Evolutionary conservation across 2,797 vertebrate species (phyloP).

Genomic region (Tamandua tetradactyla): DNA sequence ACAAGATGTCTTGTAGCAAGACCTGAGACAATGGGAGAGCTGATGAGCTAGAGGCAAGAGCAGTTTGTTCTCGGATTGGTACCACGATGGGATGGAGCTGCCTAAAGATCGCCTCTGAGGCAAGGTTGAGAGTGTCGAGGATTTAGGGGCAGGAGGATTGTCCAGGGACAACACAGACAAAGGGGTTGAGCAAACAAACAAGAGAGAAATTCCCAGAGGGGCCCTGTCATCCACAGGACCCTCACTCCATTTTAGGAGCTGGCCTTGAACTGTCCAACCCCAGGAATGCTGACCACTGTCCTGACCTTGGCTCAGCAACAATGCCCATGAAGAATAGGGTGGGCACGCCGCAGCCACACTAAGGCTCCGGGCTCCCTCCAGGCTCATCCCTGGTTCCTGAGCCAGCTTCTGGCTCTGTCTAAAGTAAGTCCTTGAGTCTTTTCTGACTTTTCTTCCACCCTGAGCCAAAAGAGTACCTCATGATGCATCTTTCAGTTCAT

Average conservation of each 20-base stretch:
- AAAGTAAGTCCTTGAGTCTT: neutral
- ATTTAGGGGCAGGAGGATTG: no score
- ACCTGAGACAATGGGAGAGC: neutral
- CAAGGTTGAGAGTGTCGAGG: neutral
- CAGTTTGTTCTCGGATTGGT: neutral
- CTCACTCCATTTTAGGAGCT: neutral
- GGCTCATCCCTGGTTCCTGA: neutral
- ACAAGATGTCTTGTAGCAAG: neutral
- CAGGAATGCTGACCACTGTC: neutral
- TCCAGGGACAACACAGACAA: neutral
- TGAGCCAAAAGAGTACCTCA: neutral
- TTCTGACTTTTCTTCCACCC: neutral
- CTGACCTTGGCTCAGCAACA: neutral
- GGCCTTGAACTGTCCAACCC: neutral
- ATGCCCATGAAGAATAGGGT: neutral
- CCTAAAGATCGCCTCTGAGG: neutral
- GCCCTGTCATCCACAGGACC: neutral
- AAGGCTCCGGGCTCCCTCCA: neutral
- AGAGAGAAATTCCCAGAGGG: neutral
- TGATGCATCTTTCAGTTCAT: neutral
- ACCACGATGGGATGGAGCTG: neutral
- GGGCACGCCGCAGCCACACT: neutral
- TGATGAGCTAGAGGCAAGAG: neutral
- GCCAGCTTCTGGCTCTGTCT: neutral
- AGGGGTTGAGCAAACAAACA: neutral